These are phyloP conservation scores for human (Homo sapiens) DNA, from an alignment of 2,113 vertebrate species.

Conservation along the genomic window DNA sequence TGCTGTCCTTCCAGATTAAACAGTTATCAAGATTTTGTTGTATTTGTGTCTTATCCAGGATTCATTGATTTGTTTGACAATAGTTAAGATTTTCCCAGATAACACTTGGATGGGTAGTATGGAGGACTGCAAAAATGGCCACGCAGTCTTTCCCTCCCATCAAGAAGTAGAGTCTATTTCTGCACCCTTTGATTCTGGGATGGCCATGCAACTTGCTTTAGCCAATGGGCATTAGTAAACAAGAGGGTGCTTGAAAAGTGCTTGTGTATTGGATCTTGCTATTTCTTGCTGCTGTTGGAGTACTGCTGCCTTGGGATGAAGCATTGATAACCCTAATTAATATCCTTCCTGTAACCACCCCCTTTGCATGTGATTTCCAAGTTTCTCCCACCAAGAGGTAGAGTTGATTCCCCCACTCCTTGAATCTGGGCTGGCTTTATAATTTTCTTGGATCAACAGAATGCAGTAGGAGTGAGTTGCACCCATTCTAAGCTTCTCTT, in stretches of 20 bases:
- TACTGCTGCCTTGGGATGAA: not conserved
- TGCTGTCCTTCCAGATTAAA: fast-evolving
- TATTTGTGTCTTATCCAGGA: not conserved
- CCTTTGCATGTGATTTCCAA: not conserved
- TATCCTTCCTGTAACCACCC: not conserved
- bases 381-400: not conserved
- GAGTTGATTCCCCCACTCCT: not conserved
- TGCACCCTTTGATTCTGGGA: not conserved
- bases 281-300: not conserved
- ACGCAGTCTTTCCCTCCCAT: not conserved
- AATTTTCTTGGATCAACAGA: not conserved
- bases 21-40: not conserved
- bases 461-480: not conserved
- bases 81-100: not conserved
- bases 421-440: not conserved
- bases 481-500: not conserved
- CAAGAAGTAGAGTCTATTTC: not conserved
- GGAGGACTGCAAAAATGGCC: not conserved
- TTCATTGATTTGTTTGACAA: not conserved
- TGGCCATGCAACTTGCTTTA: not conserved
- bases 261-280: fast-evolving
- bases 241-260: not conserved
- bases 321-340: no score
- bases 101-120: not conserved
- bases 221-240: not conserved